These are phyloP conservation scores for Apeira syringaria DNA, from an alignment of 2,888 invertebrate species.

Conservation along the genomic window DNA sequence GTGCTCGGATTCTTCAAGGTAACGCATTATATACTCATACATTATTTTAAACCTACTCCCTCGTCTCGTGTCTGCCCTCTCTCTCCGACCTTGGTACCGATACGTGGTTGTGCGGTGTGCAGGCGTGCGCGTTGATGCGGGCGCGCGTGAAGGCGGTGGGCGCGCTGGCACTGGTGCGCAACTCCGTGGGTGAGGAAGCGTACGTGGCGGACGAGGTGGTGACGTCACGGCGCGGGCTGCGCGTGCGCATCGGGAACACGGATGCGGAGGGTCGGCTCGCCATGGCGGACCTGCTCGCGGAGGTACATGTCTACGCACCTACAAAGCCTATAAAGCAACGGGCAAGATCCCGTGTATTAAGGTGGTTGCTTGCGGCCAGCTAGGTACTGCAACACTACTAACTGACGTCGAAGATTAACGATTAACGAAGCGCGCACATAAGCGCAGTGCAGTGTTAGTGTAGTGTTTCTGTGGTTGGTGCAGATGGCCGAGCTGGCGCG, in stretches of 20 bases:
- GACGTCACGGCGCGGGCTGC: slow-evolving; percentile 89
- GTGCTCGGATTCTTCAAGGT: slow-evolving; percentile 96
- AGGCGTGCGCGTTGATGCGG: slow-evolving; percentile 85
- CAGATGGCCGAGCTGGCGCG: slow-evolving; percentile 86
- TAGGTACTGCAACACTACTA: no score
- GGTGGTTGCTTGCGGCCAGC: no score
- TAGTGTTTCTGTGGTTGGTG: no score
- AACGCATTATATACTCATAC: no score
- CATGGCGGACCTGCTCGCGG: slow-evolving; percentile 94
- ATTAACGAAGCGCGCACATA: no score
- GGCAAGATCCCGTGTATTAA: no score
- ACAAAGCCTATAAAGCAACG: no score
- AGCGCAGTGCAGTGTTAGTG: no score
- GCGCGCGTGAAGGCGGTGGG: slow-evolving; percentile 92
- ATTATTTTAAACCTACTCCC: no score
- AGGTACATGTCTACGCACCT: not conserved
- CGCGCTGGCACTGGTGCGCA: slow-evolving; percentile 93
- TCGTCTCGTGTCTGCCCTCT: no score
- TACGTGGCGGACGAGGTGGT: slow-evolving; percentile 97
- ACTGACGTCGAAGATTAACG: no score
- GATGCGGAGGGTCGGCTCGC: slow-evolving; percentile 98
- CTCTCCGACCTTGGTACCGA: not conserved
- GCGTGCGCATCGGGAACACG: slow-evolving; percentile 95
- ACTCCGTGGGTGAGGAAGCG: slow-evolving; percentile 93
- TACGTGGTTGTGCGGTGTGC: slow-evolving; percentile 42